Conservation (phyloP, 2,113 vertebrate genomes). For the Procavia capensis region DNA sequence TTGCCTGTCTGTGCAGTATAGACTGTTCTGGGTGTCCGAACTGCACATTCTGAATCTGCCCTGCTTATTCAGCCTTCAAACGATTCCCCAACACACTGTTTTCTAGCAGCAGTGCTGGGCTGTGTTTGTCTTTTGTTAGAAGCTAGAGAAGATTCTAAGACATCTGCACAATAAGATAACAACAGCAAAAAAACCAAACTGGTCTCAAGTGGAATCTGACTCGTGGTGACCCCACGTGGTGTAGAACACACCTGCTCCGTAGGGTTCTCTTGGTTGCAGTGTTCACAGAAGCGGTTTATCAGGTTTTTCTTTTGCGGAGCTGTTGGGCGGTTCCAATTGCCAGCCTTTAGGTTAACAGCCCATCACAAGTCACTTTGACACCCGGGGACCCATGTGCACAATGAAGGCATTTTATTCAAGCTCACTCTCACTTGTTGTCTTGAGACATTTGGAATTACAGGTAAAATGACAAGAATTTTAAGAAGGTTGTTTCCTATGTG, state of each 20-base stretch:
- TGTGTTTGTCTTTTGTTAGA: background rate
- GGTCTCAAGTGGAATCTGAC: background rate
- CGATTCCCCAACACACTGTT: background rate
- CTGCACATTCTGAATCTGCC: fast-evolving
- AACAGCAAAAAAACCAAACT: background rate
- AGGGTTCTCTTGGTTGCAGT: background rate
- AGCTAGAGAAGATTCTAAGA: background rate
- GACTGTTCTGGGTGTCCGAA: background rate
- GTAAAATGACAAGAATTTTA: background rate
- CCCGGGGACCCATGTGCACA: background rate
- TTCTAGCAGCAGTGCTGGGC: fast-evolving
- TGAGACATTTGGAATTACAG: background rate
- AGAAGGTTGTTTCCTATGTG: background rate
- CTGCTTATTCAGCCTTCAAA: fast-evolving
- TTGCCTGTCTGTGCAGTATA: background rate
- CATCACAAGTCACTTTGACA: background rate
- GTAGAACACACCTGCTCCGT: background rate
- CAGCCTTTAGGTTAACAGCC: background rate
- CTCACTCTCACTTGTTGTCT: background rate
- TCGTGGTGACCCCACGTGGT: background rate
- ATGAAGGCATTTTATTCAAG: background rate
- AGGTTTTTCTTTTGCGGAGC: background rate
- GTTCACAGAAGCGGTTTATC: background rate
- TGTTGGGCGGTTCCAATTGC: background rate
- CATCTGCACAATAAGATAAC: background rate